These are phyloP conservation scores for Linyphia triangularis DNA, from an alignment of 2,888 invertebrate species.

Conservation along the genomic window DNA sequence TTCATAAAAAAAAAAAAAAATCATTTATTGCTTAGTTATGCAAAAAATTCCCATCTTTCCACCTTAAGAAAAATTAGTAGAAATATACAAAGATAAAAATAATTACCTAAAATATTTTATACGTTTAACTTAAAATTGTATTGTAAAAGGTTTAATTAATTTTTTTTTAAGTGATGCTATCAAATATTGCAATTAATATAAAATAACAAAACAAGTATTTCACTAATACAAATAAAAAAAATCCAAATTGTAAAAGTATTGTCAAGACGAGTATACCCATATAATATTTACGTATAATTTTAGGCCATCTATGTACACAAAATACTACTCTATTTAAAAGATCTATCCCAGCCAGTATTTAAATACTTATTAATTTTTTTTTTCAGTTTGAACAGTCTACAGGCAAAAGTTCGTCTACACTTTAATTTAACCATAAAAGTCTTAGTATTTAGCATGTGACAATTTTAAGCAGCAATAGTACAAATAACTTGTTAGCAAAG, in stretches of 20 bases:
- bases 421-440: not conserved
- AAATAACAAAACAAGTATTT: not conserved
- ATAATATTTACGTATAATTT: constrained; percentile 16
- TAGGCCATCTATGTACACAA: constrained; percentile 45
- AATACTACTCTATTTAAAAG: constrained; percentile 61
- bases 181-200: not conserved
- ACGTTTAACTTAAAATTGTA: no score
- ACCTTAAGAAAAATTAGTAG: not conserved
- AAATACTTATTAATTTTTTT: not conserved
- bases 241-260: not conserved
- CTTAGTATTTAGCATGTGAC: not conserved
- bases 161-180: not conserved
- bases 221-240: not conserved
- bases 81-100: no score
- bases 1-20: no score
- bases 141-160: no score
- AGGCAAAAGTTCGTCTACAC: not conserved
- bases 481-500: not conserved
- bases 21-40: no score
- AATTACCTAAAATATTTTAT: no score
- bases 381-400: not conserved
- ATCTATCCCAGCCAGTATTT: constrained; percentile 57
- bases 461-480: not conserved
- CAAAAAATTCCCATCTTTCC: not conserved
- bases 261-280: not conserved